A percentile compares a stretch with the other conserved stretches of the same genome.
phyloP scores from a whole-genome alignment of 2,888 invertebrate genomes.

The Pollenia labialis region DNA sequence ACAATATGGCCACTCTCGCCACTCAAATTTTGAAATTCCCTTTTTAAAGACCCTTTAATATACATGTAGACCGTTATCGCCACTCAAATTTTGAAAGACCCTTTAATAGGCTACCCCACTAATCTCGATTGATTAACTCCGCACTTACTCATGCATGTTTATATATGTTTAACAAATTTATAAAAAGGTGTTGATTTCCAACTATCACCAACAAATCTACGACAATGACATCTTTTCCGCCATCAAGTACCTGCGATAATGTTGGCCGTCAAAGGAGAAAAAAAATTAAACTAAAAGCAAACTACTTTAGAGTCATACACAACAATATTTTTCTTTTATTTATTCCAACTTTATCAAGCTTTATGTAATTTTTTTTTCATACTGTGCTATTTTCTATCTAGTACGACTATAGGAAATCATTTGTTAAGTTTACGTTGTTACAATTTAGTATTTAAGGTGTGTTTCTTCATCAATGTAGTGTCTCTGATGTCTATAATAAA shows the following conservation, averaged over 20 bases:
- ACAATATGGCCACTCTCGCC: too few relatives aligned
- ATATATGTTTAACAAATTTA: conserved; percentile 9
- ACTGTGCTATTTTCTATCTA: background rate
- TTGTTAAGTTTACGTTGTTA: conserved; percentile 55
- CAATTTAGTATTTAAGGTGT: conserved; percentile 71
- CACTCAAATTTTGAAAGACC: too few relatives aligned
- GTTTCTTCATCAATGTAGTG: conserved; percentile 65
- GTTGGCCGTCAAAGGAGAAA: conserved; percentile 29
- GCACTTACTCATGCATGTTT: background rate
- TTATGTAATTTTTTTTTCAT: conserved; percentile 9
- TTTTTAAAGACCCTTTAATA: background rate
- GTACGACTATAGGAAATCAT: conserved; percentile 63
- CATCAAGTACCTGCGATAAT: conserved; percentile 21
- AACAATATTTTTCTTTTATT: conserved; percentile 50
- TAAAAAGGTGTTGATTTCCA: conserved; percentile 49
- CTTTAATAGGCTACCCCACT: background rate
- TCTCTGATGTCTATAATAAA: conserved; percentile 67
- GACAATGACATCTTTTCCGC: conserved; percentile 60
- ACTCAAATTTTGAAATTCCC: too few relatives aligned
- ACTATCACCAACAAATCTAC: conserved; percentile 46
- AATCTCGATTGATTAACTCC: background rate
- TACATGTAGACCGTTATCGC: too few relatives aligned
- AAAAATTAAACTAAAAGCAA: background rate
- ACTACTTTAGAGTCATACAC: background rate
- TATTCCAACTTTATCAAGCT: conserved; percentile 27